Conservation (phyloP, 2,113 vertebrate species). For the Hippocampus zosterae region DNA sequence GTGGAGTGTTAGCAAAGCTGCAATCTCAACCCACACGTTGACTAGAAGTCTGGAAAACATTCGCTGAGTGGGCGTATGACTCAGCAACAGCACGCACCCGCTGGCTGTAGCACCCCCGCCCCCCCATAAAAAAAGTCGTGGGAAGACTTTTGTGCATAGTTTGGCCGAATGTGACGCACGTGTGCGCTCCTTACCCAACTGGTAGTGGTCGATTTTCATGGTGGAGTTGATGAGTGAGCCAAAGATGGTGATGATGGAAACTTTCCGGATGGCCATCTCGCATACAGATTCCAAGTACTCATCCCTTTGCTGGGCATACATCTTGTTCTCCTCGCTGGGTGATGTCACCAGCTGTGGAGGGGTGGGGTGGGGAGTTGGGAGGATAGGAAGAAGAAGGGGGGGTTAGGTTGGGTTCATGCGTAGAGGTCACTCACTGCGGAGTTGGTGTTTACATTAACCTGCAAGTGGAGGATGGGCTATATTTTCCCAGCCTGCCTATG, state of each 20-base stretch:
- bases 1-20: neutral
- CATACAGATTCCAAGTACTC: conserved; percentile 97
- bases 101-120: neutral
- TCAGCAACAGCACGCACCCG: neutral
- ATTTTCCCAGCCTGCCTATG: conserved; percentile 33
- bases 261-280: conserved; percentile 95
- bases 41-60: conserved; percentile 2
- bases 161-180: neutral
- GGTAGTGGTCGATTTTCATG: conserved; percentile 99
- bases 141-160: neutral
- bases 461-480: conserved; percentile 20
- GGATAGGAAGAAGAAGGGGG: conserved; percentile 13
- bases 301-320: conserved; percentile 92
- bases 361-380: neutral
- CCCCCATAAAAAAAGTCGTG: neutral
- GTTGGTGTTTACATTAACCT: conserved; percentile 45
- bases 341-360: conserved; percentile 84
- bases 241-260: conserved; percentile 93
- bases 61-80: neutral
- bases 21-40: neutral
- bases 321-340: conserved; percentile 81
- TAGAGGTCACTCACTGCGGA: conserved; percentile 12
- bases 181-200: conserved; percentile 80
- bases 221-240: conserved; percentile 89
- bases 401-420: neutral